Conservation (phyloP, 2,113 vertebrate species). For the Vulpes vulpes region DNA sequence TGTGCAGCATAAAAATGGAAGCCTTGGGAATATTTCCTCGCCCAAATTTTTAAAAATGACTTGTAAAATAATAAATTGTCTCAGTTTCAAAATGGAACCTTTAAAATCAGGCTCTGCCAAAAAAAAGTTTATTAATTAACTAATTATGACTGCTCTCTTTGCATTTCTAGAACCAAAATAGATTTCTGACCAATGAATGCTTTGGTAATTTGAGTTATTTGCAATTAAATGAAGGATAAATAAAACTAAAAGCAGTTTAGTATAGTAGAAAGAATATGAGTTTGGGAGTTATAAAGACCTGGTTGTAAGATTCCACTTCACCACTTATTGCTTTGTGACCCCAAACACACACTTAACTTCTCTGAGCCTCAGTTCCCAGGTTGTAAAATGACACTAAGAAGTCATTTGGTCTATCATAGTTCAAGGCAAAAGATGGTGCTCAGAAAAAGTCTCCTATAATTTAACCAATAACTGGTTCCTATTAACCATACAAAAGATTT, state of each 20-base stretch:
- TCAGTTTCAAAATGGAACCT: constrained; percentile 28
- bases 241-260: not conserved
- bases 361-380: not conserved
- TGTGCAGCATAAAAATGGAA: not conserved
- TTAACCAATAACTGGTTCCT: not conserved
- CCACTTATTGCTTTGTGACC: constrained; percentile 3
- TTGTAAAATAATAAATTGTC: not conserved
- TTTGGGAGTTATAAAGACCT: not conserved
- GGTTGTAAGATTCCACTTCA: not conserved
- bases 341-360: not conserved
- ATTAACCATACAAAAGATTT: not conserved
- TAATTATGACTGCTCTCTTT: not conserved
- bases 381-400: not conserved
- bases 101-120: constrained; percentile 29
- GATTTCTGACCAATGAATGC: constrained; percentile 5
- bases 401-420: not conserved
- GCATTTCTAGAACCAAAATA: constrained; percentile 20
- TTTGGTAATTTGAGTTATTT: constrained; percentile 61
- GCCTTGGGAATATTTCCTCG: not conserved
- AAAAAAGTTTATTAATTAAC: constrained; percentile 30
- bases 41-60: not conserved
- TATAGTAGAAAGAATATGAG: not conserved
- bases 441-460: not conserved
- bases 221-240: not conserved
- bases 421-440: not conserved